These are phyloP conservation scores for Trididemnum nubilum DNA, from an alignment of 23 tunicate genomes.

Conservation along the genomic window DNA sequence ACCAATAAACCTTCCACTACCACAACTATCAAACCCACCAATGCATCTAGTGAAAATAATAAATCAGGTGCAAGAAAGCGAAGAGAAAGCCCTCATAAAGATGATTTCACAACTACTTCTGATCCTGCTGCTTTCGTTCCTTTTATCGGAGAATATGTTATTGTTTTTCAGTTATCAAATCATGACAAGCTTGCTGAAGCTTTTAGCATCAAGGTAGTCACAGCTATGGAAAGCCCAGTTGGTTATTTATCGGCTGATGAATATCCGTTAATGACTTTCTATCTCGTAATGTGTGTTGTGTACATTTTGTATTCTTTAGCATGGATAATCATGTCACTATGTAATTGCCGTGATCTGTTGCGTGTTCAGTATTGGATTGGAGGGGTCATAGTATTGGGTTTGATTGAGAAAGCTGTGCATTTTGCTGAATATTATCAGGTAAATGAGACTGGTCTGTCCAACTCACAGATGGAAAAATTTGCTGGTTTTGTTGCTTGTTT, in stretches of 20 bases:
- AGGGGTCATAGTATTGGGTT: conserved; percentile 91
- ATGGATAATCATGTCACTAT: conserved; percentile 83
- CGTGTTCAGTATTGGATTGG: conserved; percentile 99
- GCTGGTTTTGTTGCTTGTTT: conserved; percentile 92
- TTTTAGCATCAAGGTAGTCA: conserved; percentile 17
- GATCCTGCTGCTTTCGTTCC: neutral
- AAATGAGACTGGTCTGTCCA: conserved; percentile 67
- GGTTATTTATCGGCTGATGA: conserved; percentile 98
- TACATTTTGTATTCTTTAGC: conserved; percentile 66
- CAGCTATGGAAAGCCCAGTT: conserved; percentile 54
- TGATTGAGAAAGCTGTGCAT: conserved; percentile 95
- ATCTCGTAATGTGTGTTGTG: conserved; percentile 81
- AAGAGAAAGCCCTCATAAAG: neutral
- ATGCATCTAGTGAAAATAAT: neutral
- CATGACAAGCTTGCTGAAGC: neutral
- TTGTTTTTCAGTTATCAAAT: neutral
- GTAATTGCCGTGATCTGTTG: conserved; percentile 85
- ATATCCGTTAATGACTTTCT: conserved; percentile 86
- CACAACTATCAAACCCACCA: neutral
- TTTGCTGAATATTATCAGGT: conserved; percentile 77
- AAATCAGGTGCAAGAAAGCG: neutral
- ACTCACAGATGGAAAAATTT: conserved; percentile 75
- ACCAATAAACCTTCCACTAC: neutral
- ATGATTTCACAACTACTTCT: too few species aligned
- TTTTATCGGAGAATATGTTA: conserved; percentile 19